Conservation (phyloP, 2,888 invertebrate species). For the Saturnia japonica region DNA sequence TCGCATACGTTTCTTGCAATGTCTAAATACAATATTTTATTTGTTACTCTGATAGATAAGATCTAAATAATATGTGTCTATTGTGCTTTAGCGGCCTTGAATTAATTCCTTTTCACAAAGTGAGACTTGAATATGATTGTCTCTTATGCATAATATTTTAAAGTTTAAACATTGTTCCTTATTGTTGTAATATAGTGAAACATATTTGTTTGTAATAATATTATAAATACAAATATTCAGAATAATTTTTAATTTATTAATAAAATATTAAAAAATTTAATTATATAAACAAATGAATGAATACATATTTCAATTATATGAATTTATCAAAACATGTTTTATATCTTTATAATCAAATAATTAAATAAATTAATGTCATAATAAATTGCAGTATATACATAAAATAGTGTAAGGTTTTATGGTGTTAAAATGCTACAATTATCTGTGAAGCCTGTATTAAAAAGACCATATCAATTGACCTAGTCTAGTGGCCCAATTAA, state of each 20-base stretch:
- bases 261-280: too few species aligned
- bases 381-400: not conserved
- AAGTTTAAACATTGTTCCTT: not conserved
- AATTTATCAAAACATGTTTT: not conserved
- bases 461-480: slow-evolving; percentile 67
- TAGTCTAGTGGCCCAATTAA: slow-evolving; percentile 64
- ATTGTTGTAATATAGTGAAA: not conserved
- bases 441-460: slow-evolving; percentile 37
- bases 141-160: not conserved
- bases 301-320: too few species aligned
- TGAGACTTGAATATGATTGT: not conserved
- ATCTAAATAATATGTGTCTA: slow-evolving; percentile 30
- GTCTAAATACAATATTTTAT: not conserved
- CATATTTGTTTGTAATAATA: not conserved
- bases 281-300: too few species aligned
- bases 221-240: not conserved
- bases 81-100: slow-evolving; percentile 15
- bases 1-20: not conserved
- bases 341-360: not conserved
- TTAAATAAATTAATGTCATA: not conserved
- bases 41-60: not conserved
- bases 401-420: slow-evolving; percentile 8
- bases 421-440: slow-evolving; percentile 22
- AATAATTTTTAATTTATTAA: not conserved
- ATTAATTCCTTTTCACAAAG: slow-evolving; percentile 5